Evolutionary conservation across 2,113 vertebrate species (phyloP).

Genomic region (Climacteris rufus): DNA sequence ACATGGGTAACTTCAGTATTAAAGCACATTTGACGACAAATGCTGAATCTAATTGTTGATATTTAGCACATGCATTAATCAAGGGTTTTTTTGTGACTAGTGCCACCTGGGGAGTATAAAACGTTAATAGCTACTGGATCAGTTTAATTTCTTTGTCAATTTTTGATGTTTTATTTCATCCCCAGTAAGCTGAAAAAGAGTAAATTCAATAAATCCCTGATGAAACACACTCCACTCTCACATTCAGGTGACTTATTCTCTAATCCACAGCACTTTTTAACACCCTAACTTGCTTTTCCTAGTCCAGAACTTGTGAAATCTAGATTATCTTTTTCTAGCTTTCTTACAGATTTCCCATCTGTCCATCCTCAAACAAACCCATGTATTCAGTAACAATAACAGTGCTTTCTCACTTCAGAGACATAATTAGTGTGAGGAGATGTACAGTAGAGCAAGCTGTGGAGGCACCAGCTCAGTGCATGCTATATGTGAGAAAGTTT

Average conservation of each 20-base stretch:
- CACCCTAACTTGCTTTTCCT: background rate
- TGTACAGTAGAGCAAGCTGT: background rate
- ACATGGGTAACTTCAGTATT: background rate
- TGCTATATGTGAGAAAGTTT: background rate
- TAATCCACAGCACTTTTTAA: background rate
- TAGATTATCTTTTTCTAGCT: background rate
- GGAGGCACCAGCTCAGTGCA: background rate
- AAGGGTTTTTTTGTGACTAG: background rate
- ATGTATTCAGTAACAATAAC: background rate
- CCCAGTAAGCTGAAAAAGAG: background rate
- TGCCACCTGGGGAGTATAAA: constrained; percentile 1
- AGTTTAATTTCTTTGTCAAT: constrained; percentile 15
- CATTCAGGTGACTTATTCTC: background rate
- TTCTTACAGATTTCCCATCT: background rate
- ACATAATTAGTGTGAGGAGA: background rate
- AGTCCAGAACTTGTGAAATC: background rate
- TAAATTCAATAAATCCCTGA: background rate
- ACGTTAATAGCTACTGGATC: background rate
- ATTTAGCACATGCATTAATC: background rate
- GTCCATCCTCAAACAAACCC: background rate
- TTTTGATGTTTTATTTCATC: constrained; percentile 11
- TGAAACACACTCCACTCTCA: background rate
- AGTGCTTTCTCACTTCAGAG: background rate
- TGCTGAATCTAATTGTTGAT: background rate
- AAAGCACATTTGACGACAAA: background rate